These are phyloP conservation scores for Parotocinclus haroldoi DNA, from an alignment of 2,797 vertebrate genomes.

Conservation along the genomic window DNA sequence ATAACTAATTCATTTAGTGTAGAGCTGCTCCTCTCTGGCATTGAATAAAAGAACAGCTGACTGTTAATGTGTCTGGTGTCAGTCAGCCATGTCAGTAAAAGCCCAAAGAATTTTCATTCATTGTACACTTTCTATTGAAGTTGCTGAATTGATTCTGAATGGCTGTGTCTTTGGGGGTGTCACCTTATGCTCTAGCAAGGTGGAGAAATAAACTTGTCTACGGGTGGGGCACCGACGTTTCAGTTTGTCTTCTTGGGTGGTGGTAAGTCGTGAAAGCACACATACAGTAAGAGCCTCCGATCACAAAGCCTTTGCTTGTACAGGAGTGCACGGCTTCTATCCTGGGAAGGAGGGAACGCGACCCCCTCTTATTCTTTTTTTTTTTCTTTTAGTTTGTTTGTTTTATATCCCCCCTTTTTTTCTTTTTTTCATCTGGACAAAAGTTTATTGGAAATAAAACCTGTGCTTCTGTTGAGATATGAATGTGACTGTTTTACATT, in stretches of 20 bases:
- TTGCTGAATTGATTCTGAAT: slow-evolving; percentile 68
- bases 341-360: slow-evolving; percentile 71
- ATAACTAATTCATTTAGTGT: slow-evolving; percentile 63
- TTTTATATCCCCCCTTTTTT: slow-evolving; percentile 56
- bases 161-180: slow-evolving; percentile 69
- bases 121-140: slow-evolving; percentile 67
- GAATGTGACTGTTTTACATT: slow-evolving; percentile 64
- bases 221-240: slow-evolving; percentile 53
- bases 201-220: slow-evolving; percentile 59
- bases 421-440: slow-evolving; percentile 77
- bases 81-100: slow-evolving; percentile 72
- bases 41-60: slow-evolving; percentile 70
- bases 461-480: slow-evolving; percentile 79
- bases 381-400: slow-evolving; percentile 43
- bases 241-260: slow-evolving; percentile 71
- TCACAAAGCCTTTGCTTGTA: slow-evolving; percentile 79
- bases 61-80: slow-evolving; percentile 74
- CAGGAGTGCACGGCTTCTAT: slow-evolving; percentile 73
- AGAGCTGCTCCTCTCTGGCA: slow-evolving; percentile 68
- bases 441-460: slow-evolving; percentile 81
- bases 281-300: slow-evolving; percentile 78
- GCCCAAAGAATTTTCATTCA: slow-evolving; percentile 78
- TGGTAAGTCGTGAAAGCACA: slow-evolving; percentile 71
- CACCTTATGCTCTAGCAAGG: slow-evolving; percentile 60
- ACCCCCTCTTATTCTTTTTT: slow-evolving; percentile 61